phyloP scores from a whole-genome alignment of 2,113 vertebrate genomes.

The Lagopus leucura region DNA sequence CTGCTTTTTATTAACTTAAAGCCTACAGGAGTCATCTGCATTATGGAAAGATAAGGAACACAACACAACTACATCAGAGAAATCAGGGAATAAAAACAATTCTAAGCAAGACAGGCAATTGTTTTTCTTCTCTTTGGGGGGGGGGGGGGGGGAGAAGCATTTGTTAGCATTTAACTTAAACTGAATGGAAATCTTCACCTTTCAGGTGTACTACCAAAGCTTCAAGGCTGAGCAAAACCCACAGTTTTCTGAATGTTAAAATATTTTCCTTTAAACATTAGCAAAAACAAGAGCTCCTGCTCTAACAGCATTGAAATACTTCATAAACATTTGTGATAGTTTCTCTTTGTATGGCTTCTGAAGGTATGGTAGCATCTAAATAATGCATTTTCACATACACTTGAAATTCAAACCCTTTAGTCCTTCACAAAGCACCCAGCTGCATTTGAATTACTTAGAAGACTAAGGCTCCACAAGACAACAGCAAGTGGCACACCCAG shows the following conservation, averaged over 20 bases:
- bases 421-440: not conserved
- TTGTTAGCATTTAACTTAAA: not conserved
- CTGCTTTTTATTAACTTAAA: not conserved
- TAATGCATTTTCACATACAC: not conserved
- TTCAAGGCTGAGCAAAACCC: not conserved
- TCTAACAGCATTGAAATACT: not conserved
- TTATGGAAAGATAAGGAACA: not conserved
- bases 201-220: not conserved
- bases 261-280: not conserved
- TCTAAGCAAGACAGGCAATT: not conserved
- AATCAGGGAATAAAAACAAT: not conserved
- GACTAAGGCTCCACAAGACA: not conserved
- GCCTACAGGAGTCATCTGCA: not conserved
- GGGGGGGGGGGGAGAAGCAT: too few species aligned
- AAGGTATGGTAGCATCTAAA: not conserved
- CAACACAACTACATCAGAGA: not conserved
- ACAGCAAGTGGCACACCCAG: accelerated
- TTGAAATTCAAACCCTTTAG: not conserved
- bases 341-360: not conserved
- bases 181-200: not conserved
- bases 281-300: not conserved
- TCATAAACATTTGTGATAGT: not conserved
- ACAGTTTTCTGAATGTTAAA: not conserved
- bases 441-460: not conserved
- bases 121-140: not conserved